Evolutionary conservation across 2,797 vertebrate genomes (phyloP), one percentile per base, ranked within the genome.

Genomic region (Crocidura indochinensis): DNA sequence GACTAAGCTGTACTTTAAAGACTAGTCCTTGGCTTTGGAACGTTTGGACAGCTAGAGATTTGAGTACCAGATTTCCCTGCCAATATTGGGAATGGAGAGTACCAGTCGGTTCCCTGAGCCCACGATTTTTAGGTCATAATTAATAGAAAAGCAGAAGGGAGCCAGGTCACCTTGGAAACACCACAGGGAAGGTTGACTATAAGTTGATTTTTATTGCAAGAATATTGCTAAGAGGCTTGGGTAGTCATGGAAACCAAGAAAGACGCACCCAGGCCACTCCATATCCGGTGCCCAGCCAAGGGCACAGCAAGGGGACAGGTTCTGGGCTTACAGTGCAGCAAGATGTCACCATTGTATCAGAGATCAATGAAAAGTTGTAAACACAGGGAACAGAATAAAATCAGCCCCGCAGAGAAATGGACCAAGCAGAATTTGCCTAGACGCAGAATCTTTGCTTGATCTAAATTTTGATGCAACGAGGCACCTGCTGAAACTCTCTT

Each of bases 241-340:
- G 94, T 94, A 91, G n/a, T 64, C 84, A 92, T 91, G 82, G 95
- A 90, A 94, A 95, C 85, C 31, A 84, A 92, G 26, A 90, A 79
- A 90, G 76, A 64, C 72, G 38, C 71, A 53, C 14, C 64, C 38
- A 60, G 31, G n/a, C 68, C 82, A 83, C 67, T 65, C 73, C 2
- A 31, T 56, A 74, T 27, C 29, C 73, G 31, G 53, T 47, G 29
- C 24, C 69, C 74, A 77, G 76, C 31, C 49, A 44, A 91, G 78
- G 3, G 22, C 78, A 87, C 20, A n/a, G 29, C 31, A 85, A 62
- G 24, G 72, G 87, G 71, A 88, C 27, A 64, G 74, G 56, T 26
- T 65, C 38, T 49, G 73, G 94, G 68, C 53, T 72, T 82, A 73
- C n/a, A 89, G 29, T 11, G 19, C 15, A 56, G 56, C 67, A 78